Percentiles rank a stretch among this genome's conserved stretches.
These are phyloP conservation scores for Pandemis heparana DNA, from an alignment of 2,888 invertebrate species.

Conservation along the genomic window DNA sequence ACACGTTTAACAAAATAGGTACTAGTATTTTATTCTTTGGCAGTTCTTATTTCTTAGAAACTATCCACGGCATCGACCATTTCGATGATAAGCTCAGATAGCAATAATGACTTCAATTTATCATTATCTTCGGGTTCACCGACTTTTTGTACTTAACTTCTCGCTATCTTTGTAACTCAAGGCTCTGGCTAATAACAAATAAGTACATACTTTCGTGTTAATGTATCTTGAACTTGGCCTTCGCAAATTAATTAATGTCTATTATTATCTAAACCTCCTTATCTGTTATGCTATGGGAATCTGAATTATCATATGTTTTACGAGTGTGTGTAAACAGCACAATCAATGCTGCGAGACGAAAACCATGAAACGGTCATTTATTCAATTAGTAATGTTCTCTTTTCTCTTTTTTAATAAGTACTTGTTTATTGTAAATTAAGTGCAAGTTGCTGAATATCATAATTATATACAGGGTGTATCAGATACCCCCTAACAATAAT, in stretches of 20 bases:
- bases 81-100: slow-evolving; percentile 72
- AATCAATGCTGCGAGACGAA: background rate
- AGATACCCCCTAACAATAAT: too few relatives aligned
- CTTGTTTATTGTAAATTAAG: too few relatives aligned
- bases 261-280: background rate
- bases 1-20: too few relatives aligned
- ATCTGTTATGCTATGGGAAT: background rate
- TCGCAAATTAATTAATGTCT: slow-evolving; percentile 9
- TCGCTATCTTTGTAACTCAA: slow-evolving; percentile 59
- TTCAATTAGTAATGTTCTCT: background rate
- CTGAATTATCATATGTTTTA: background rate
- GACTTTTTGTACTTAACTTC: slow-evolving; percentile 57
- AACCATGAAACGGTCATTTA: background rate
- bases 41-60: slow-evolving; percentile 55
- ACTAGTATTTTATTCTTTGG: background rate
- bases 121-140: slow-evolving; percentile 64
- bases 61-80: slow-evolving; percentile 60
- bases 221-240: slow-evolving; percentile 18
- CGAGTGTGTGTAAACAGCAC: background rate
- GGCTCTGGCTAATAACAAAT: slow-evolving; percentile 47
- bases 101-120: slow-evolving; percentile 68
- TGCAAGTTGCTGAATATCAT: too few relatives aligned
- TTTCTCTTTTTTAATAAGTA: too few relatives aligned
- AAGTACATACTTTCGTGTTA: slow-evolving; percentile 10
- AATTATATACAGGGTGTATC: too few relatives aligned